phyloP scores from a whole-genome alignment of 2,888 invertebrate species.

The Rotaria sp. region DNA sequence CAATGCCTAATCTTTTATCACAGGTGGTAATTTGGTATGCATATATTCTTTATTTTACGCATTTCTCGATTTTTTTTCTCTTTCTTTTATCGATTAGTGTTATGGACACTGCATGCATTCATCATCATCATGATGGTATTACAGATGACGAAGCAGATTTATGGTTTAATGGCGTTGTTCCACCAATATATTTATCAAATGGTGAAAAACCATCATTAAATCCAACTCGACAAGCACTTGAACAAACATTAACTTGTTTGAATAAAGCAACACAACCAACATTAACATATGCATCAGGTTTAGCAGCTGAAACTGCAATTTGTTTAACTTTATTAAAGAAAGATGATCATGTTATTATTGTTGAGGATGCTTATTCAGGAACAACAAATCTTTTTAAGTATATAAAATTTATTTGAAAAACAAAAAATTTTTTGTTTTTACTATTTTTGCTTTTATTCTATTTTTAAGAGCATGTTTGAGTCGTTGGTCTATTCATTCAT shows the following conservation, averaged over 20 bases:
- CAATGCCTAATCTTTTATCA: too few species aligned
- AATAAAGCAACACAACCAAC: constrained; percentile 74
- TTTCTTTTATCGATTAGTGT: too few species aligned
- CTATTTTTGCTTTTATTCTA: neutral
- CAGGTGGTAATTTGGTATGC: too few species aligned
- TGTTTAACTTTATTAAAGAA: constrained; percentile 64
- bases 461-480: neutral
- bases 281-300: constrained; percentile 73
- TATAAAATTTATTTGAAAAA: neutral
- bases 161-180: neutral
- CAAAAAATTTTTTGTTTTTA: too few species aligned
- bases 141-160: neutral
- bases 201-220: constrained; percentile 58
- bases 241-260: constrained; percentile 77
- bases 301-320: constrained; percentile 74
- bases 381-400: constrained; percentile 36
- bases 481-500: neutral
- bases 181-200: constrained; percentile 5
- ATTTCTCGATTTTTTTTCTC: too few species aligned
- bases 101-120: neutral
- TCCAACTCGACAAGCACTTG: constrained; percentile 79
- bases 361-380: constrained; percentile 91
- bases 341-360: constrained; percentile 82
- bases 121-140: neutral
- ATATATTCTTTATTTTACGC: too few species aligned